These are phyloP conservation scores for Leucophenga varia DNA, from an alignment of 1,140 invertebrate genomes.

Conservation along the genomic window DNA sequence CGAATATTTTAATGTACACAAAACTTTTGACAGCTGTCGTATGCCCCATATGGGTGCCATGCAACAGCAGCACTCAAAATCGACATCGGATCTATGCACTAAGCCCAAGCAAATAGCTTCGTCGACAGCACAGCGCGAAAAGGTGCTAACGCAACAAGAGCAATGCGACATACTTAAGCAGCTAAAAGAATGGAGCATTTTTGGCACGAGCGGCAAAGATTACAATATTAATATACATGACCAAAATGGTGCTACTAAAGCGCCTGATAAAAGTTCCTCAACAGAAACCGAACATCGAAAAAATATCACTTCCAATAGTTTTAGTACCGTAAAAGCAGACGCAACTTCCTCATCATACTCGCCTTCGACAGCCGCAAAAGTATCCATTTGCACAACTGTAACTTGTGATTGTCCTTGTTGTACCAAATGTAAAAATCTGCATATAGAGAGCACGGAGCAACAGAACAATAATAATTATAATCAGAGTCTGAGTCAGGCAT, in stretches of 20 bases:
- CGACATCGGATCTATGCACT: conserved; percentile 33
- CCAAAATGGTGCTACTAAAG: too few species aligned
- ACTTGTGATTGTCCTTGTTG: conserved; percentile 25
- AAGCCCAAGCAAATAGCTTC: background rate
- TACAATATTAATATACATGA: conserved; percentile 22
- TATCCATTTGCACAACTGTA: conserved; percentile 12
- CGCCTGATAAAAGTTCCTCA: too few species aligned
- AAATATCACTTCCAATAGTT: background rate
- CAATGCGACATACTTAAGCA: conserved; percentile 59
- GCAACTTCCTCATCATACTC: background rate
- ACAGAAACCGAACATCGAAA: conserved; percentile 15
- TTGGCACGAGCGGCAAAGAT: conserved; percentile 54
- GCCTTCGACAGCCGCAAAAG: conserved; percentile 1
- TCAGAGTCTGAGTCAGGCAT: conserved; percentile 20
- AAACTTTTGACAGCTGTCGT: conserved; percentile 23
- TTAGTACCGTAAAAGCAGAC: background rate
- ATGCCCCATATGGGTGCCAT: conserved; percentile 8
- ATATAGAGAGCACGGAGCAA: background rate
- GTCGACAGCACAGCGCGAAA: background rate
- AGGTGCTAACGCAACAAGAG: conserved; percentile 57
- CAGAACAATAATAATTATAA: background rate
- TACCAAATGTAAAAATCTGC: conserved; percentile 6
- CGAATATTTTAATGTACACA: conserved; percentile 59
- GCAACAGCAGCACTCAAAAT: conserved; percentile 21
- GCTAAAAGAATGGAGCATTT: conserved; percentile 60